Percentiles rank a stretch among this genome's conserved stretches.
Evolutionary conservation across 2,888 invertebrate genomes (phyloP).

Genomic region (Pristionchus maxplancki): DNA sequence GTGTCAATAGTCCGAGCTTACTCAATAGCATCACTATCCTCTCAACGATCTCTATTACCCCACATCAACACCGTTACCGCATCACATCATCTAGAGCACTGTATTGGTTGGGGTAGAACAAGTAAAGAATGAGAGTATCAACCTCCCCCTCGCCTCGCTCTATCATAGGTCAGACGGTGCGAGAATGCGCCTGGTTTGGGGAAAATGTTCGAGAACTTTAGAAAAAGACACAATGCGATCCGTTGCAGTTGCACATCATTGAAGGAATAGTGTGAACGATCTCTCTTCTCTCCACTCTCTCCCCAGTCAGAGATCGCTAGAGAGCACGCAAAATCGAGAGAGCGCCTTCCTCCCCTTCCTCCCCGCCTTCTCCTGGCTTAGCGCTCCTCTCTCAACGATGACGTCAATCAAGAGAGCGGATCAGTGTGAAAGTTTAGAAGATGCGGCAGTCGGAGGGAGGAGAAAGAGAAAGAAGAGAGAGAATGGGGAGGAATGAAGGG

Average conservation of each 20-base stretch:
- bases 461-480: not conserved
- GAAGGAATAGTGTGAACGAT: not conserved
- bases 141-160: not conserved
- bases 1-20: too few species aligned
- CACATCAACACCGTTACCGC: too few species aligned
- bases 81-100: too few species aligned
- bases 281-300: not conserved
- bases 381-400: constrained; percentile 4
- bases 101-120: not conserved
- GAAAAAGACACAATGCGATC: not conserved
- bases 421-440: constrained; percentile 40
- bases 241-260: not conserved
- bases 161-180: not conserved
- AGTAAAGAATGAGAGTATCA: not conserved
- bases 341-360: not conserved
- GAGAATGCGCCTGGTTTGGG: not conserved
- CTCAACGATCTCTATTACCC: too few species aligned
- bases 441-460: not conserved
- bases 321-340: not conserved
- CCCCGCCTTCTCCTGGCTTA: not conserved
- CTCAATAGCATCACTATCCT: too few species aligned
- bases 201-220: not conserved
- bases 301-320: not conserved
- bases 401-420: not conserved
- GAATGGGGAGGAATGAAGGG: not conserved